Base-by-base conservation (phyloP, 1,140 invertebrate species). In the Cyclargus thomasi region DNA sequence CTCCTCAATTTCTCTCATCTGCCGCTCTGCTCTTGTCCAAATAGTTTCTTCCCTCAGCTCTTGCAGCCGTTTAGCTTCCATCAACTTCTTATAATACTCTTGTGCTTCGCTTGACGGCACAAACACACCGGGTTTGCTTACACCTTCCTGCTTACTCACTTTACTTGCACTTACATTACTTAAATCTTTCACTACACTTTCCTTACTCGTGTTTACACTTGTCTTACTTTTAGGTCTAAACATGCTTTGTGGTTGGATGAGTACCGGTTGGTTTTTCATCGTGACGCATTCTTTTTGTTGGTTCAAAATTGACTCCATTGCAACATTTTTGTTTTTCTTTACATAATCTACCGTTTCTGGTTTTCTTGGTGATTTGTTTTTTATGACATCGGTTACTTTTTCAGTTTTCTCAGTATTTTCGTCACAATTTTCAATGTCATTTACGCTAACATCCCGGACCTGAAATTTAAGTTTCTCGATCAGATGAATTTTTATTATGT, bases 1-100 rank as follows among this genome's bases (percentile, higher is more conserved):
- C 0, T 18, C 59, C 55, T 83, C 80, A 35, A 80, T 70, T 53
- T 84, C 78, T 22, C 74, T 77, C 81, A 85, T 81, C 29, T 75
- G 35, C 18, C 65, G 69, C 67, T 83, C 74, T 0, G 69, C 77
- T 62, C 21, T 70, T 1, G 53, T 53, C 83, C 83, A 86, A 21
- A 86, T 71, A 17, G 76, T 71, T 11, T 83, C 71, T 22, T 74
- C 62, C 1, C 71, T 18, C 10, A 53, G 36, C 4, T 73, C 65
- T 35, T 73, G 67, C 0, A 72, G 11, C 59, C 75, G 68, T 62
- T 59, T 78, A n/a, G 70, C 69, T 18, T 82, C 74, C 0, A 80
- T 16, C 68, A 63, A 81, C 17, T 77, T 78, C 14, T 74, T 73
- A 53, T 85, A 86, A 70, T 79, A 83, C 21, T 81, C 75, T 36